phyloP scores from a whole-genome alignment of 2,888 invertebrate genomes.

The Carterocephalus palaemon region DNA sequence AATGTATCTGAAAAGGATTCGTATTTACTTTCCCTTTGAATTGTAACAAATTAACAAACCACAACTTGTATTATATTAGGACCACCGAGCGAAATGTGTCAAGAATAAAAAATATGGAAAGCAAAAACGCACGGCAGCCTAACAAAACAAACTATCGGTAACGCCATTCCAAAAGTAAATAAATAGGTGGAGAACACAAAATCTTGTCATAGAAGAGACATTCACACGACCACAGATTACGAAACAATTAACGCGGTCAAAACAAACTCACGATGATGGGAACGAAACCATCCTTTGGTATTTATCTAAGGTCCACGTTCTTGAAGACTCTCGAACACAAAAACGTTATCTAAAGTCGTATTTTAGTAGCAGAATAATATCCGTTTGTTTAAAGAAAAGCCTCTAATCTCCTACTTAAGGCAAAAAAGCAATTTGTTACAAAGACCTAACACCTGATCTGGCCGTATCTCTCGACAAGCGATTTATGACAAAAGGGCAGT shows the following conservation, averaged over 20 bases:
- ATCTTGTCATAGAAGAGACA: slow-evolving; percentile 40
- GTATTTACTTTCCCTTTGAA: too few relatives aligned
- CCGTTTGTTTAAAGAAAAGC: slow-evolving; percentile 33
- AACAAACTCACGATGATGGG: slow-evolving; percentile 56
- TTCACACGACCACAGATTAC: slow-evolving; percentile 64
- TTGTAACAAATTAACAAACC: slow-evolving; percentile 11
- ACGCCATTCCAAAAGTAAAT: slow-evolving; percentile 37
- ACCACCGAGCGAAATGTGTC: slow-evolving; percentile 46
- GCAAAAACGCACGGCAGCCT: slow-evolving; percentile 52
- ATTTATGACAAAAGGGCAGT: slow-evolving; percentile 34
- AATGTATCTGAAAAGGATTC: too few relatives aligned
- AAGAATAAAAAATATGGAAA: slow-evolving; percentile 32
- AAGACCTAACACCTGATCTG: slow-evolving; percentile 32
- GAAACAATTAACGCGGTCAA: slow-evolving; percentile 61
- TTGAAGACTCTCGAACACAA: slow-evolving; percentile 17
- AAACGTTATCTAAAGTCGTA: slow-evolving; percentile 23
- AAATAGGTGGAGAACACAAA: slow-evolving; percentile 37
- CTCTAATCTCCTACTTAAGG: slow-evolving; percentile 35
- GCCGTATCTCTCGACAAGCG: slow-evolving; percentile 36
- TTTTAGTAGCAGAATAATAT: slow-evolving; percentile 32
- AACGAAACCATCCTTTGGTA: slow-evolving; percentile 41
- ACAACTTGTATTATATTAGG: slow-evolving; percentile 36
- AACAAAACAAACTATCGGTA: slow-evolving; percentile 56
- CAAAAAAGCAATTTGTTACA: slow-evolving; percentile 32
- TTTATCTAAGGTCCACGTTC: slow-evolving; percentile 39